Evolutionary conservation across 2,113 vertebrate genomes (phyloP), one percentile per base, ranked within the genome.

Genomic region (Phodopus roborovskii): DNA sequence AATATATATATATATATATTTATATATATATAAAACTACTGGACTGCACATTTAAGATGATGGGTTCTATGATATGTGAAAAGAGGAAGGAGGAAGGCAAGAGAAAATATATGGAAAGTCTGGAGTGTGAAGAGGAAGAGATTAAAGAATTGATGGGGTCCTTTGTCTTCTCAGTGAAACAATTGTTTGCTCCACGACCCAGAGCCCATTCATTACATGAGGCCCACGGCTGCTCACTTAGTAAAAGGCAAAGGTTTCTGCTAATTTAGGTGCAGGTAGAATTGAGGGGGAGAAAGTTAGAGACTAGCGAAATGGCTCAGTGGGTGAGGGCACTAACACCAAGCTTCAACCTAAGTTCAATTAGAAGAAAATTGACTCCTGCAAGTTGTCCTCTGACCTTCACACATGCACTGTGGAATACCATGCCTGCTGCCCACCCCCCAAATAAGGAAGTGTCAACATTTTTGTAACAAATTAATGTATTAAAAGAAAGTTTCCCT

Each of bases 161-260:
- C 45, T 96, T 89, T 73, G 19, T 74, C 88, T 92, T 92, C 85
- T 84, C 77, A 83, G 5, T 1, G 26, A 62, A 68, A n/a, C 48
- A 66, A 58, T 42, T 13, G 7, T 64, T 78, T 36, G 26, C 39
- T 42, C 48, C 81, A 28, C 33, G 92, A 30, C 39, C n/a, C 28
- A 20, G 26, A 58, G 30, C 45, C 66, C 11, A 8, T n/a, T 33
- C 17, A 8, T 36, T 42, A 15, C 7, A 6, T 22, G 30, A 11
- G 26, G 60, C 60, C 1, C 36, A 56, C 11, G 53, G 74, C 30
- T 92, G 78, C 56, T 64, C 26, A 16, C 56, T 64, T 42, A 84
- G 28, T 39, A 45, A 45, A 30, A 50, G 66, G 22, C 50, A 62
- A 58, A 58, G n/a, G 33, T 7, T 70, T 91, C 39, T 94, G 66